Evolutionary conservation across 2,797 vertebrate genomes (phyloP), one percentile per base, ranked within the genome.

Genomic region (Myotis findleyi): DNA sequence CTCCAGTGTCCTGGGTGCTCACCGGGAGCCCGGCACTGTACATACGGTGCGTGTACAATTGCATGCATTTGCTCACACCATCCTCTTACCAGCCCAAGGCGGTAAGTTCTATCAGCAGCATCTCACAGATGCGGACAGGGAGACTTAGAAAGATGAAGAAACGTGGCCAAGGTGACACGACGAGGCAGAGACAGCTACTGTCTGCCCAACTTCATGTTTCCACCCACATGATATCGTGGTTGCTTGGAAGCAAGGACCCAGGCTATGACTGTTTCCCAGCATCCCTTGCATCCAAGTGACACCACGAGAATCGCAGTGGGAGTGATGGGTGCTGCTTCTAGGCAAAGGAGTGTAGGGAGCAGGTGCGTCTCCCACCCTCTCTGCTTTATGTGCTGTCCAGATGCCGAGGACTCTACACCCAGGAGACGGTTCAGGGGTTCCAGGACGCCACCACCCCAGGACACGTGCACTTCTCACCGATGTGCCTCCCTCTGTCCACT

Each of bases 341-440:
- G 36, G 41, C 17, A 25, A 73, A 66, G n/a, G 6, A 21, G 57
- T 20, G 23, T 14, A 12, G 6, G 38, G 38, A 38, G 36, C 36
- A 7, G 55, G 3, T n/a, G 13, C n/a, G 44, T 7, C 66, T 79
- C 66, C 62, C 14, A 2, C 7, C 2, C 33, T 4, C 25, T 33
- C 25, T 25, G 75, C 57, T 73, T 20, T 53, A 17, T 14, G 47
- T 87, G 51, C 59, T 75, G 25, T 25, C 59, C 47, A 0, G 7
- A 33, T 17, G 8, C 36, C 27, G 41, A 64, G 18, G 53, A 59
- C 21, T 47, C 69, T 57, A 33, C 5, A 53, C 33, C 1, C 0
- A 20, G 27, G 7, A 30, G n/a, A 13, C 16, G 8, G n/a, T 41
- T 0, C 12, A 0, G 2, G 7, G 49, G 11, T 4, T 0, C 0